Conservation (phyloP, 2,797 vertebrate species). For the Gambusia yucatana region DNA sequence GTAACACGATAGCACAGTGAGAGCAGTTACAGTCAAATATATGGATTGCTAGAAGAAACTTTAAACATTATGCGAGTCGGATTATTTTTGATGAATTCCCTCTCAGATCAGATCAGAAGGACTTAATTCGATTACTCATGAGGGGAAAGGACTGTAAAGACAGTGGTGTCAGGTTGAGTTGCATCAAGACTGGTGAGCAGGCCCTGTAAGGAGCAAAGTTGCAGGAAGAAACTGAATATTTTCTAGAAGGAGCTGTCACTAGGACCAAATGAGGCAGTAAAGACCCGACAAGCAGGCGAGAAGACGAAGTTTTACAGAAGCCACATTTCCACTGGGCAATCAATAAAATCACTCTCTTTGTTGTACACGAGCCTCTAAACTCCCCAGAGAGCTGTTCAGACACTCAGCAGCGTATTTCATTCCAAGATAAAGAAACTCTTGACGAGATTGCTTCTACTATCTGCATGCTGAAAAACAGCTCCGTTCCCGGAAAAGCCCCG, state of each 20-base stretch:
- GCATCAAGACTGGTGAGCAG: conserved; percentile 8
- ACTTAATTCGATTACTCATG: conserved; percentile 17
- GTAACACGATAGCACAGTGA: conserved; percentile 43
- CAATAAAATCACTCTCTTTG: conserved; percentile 17
- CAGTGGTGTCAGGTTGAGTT: conserved; percentile 6
- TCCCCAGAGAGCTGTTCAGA: conserved; percentile 5
- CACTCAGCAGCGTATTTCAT: conserved; percentile 18
- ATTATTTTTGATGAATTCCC: conserved; percentile 5
- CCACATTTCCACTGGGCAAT: conserved; percentile 23
- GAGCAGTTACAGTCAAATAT: conserved; percentile 34
- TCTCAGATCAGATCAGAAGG: neutral
- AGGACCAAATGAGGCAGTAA: neutral
- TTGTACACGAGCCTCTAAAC: neutral
- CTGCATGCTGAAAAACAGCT: neutral
- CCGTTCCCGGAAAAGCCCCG: neutral
- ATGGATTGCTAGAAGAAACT: conserved; percentile 17
- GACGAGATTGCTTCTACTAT: neutral
- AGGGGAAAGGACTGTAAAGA: neutral
- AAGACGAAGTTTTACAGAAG: neutral
- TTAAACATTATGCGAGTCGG: conserved; percentile 49
- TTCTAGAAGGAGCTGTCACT: conserved; percentile 21
- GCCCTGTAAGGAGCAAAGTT: conserved; percentile 22
- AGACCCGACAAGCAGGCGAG: neutral
- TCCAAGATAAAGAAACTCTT: neutral
- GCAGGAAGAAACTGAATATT: conserved; percentile 23